phyloP scores from a whole-genome alignment of 2,797 vertebrate species.

The Sebastolobus alascanus region DNA sequence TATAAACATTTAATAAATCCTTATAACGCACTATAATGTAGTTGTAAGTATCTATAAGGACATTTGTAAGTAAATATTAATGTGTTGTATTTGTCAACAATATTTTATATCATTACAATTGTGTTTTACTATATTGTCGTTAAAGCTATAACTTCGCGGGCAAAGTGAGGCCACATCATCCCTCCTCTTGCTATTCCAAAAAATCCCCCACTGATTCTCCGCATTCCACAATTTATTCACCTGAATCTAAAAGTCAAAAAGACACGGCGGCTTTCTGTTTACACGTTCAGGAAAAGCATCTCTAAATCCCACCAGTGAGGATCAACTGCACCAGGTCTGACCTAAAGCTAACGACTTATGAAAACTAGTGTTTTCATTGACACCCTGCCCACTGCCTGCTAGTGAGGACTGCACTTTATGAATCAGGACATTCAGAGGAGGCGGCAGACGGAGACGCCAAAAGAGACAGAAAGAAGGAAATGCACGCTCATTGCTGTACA shows the following conservation, averaged over 20 bases:
- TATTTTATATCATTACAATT: background rate
- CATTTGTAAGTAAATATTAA: background rate
- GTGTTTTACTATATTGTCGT: background rate
- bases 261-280: constrained; percentile 22
- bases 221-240: constrained; percentile 38
- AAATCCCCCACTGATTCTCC: constrained; percentile 14
- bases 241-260: constrained; percentile 13
- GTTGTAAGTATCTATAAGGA: too few relatives aligned
- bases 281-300: background rate
- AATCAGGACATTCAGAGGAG: constrained; percentile 42
- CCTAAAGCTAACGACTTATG: background rate
- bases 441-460: background rate
- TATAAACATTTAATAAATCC: too few relatives aligned
- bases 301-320: constrained; percentile 15
- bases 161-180: background rate
- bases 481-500: background rate
- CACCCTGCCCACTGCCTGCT: constrained; percentile 2
- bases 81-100: background rate
- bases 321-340: constrained; percentile 17
- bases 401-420: constrained; percentile 1
- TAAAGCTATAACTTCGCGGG: background rate
- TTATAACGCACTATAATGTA: background rate
- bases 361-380: constrained; percentile 37
- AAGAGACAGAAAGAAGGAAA: background rate
- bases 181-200: constrained; percentile 3